phyloP scores from a whole-genome alignment of 2,888 invertebrate genomes.

The Chalcosyrphus nemorum region DNA sequence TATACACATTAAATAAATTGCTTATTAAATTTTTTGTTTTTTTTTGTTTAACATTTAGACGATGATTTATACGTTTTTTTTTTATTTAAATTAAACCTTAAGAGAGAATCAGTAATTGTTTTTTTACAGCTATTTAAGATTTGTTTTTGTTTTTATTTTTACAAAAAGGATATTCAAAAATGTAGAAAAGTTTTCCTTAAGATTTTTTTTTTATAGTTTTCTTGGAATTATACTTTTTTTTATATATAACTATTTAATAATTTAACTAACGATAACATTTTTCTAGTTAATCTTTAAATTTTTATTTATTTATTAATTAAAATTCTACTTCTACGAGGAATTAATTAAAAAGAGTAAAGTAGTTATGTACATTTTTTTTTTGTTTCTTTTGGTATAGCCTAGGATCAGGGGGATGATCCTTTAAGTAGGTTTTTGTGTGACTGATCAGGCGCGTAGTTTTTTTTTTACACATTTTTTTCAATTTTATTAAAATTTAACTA shows the following conservation, averaged over 20 bases:
- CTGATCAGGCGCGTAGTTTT: background rate
- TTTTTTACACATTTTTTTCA: conserved; percentile 6
- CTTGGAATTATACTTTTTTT: conserved; percentile 19
- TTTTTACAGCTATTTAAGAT: conserved; percentile 66
- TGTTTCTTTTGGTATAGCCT: conserved; percentile 52
- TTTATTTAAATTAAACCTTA: conserved; percentile 48
- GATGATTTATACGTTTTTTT: conserved; percentile 33
- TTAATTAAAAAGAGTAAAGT: conserved; percentile 57
- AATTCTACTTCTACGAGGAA: conserved; percentile 64
- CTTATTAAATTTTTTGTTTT: conserved; percentile 39
- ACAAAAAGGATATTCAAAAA: conserved; percentile 72
- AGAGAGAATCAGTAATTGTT: conserved; percentile 60
- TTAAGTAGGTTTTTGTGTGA: background rate
- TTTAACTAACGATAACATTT: conserved; percentile 72
- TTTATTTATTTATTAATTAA: conserved; percentile 58
- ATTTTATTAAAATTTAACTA: conserved; percentile 57
- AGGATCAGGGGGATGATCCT: conserved; percentile 3
- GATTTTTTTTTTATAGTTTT: conserved; percentile 28
- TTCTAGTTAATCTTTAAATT: conserved; percentile 43
- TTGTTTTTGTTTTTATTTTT: conserved; percentile 65
- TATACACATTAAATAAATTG: conserved; percentile 61
- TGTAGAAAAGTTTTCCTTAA: conserved; percentile 67
- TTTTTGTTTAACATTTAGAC: conserved; percentile 61
- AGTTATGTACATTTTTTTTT: conserved; percentile 48
- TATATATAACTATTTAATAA: conserved; percentile 62